Evolutionary conservation across 2,797 vertebrate species (phyloP).

Genomic region (Sebastes umbrosus): DNA sequence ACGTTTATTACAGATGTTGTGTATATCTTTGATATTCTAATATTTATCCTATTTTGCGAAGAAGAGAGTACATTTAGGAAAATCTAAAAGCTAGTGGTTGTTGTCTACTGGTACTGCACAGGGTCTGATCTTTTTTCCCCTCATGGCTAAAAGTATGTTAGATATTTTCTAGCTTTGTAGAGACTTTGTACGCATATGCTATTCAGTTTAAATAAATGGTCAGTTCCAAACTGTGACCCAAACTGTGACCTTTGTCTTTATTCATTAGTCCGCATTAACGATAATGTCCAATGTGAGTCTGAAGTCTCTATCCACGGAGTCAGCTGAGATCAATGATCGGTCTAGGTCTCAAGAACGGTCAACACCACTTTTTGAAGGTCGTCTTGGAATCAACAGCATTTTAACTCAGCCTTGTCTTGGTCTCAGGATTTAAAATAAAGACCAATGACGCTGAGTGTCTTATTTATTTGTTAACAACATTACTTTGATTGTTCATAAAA

Average conservation of each 20-base stretch:
- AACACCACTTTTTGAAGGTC: no score
- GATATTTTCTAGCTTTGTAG: constrained; percentile 99
- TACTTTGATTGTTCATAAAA: background rate
- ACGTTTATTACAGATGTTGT: constrained; percentile 96
- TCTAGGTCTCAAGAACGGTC: no score
- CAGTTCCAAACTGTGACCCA: constrained; percentile 60
- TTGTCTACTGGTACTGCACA: constrained; percentile 92
- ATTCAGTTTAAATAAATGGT: constrained; percentile 94
- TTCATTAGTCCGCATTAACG: background rate
- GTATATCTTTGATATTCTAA: constrained; percentile 95
- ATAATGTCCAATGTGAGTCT: background rate
- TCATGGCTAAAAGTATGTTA: constrained; percentile 95
- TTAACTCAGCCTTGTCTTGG: no score
- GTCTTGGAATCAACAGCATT: no score
- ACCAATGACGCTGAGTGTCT: no score
- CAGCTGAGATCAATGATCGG: no score
- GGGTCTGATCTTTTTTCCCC: constrained; percentile 94
- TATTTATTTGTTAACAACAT: background rate
- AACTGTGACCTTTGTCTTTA: constrained; percentile 43
- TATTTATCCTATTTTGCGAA: constrained; percentile 84
- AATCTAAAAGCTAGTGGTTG: constrained; percentile 64
- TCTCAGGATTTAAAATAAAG: no score
- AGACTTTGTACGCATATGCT: constrained; percentile 98
- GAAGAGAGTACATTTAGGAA: constrained; percentile 77
- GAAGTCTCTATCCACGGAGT: no score